A percentile compares a stretch with the other conserved stretches of the same genome.
Evolutionary conservation across 2,797 vertebrate species (phyloP).

Genomic region (Gymnocypris eckloni): DNA sequence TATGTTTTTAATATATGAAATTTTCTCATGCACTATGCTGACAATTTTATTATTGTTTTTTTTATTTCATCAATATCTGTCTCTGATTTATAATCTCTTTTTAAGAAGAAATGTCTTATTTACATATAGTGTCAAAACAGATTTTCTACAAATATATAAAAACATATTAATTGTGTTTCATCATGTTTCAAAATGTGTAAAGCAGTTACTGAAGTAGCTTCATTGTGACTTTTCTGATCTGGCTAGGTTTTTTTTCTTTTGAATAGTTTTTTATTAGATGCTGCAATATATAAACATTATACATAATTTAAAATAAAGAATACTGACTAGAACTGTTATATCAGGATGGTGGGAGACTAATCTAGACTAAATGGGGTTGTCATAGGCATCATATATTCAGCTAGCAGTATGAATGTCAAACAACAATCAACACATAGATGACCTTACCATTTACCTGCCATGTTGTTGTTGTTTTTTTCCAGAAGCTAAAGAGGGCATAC

Average conservation of each 20-base stretch:
- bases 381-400: background rate
- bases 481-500: too few relatives aligned
- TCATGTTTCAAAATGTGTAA: background rate
- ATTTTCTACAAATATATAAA: background rate
- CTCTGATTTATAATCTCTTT: conserved; percentile 6
- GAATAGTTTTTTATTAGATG: background rate
- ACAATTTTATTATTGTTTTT: conserved; percentile 21
- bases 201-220: conserved; percentile 2
- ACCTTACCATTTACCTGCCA: too few relatives aligned
- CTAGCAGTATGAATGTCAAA: background rate
- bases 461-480: too few relatives aligned
- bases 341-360: background rate
- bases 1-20: conserved; percentile 58
- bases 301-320: background rate
- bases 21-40: conserved; percentile 53
- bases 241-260: background rate
- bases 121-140: conserved; percentile 42
- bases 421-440: too few relatives aligned
- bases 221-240: background rate
- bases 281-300: background rate
- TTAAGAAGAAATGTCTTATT: conserved; percentile 28
- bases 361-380: background rate
- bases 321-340: background rate
- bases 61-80: conserved; percentile 22
- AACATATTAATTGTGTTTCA: background rate